Evolutionary conservation across 2,797 vertebrate species (phyloP), one percentile per base, ranked within the genome.

Genomic region (Macropus fuliginosus): DNA sequence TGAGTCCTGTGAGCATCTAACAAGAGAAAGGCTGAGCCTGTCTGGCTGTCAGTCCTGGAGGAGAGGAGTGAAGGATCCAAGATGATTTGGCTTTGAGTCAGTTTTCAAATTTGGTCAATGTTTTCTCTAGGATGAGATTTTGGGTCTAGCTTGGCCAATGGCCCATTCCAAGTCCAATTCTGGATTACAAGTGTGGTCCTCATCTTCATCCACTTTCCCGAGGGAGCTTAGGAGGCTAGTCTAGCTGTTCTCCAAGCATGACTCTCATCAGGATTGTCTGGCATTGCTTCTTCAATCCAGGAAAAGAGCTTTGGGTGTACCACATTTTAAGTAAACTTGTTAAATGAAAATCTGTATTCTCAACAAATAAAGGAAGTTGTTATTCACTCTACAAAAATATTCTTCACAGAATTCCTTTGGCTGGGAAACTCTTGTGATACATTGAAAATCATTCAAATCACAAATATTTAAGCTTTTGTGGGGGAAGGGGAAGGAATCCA

Each of bases 61-160:
- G 74, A 87, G 96, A 94, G 91, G 90, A 91, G 94, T 92, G 91
- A 54, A 6, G 4, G 91, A 81, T 97, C 92, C 91, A 29, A 90
- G 95, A 95, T 91, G 95, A 95, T 31, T 52, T 97, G 97, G 97
- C 94, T 93, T 94, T 54, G 92, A 97, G 40, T 96, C 94, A 96
- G 89, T 56, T 92, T 89, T 94, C 93, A 95, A 54, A 93, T 91
- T 96, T 95, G 94, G 94, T 97, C 96, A 96, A 50, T 94, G 66
- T 92, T 97, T 93, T 97, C 92, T 96, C 94, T 95, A 92, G 92
- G 93, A 94, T 92, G 66, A 98, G 97, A 97, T 96, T 95, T 46
- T 97, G 96, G 97, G 96, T 96, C 98, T 97, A 97, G 96, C 97
- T 96, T 98, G 98, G 97, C 96, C 97, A 96, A 94, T 93, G 92